A percentile compares a stretch with the other conserved stretches of the same genome.
phyloP scores from a whole-genome alignment of 92 coral and sea anemone species.

The Zoanthus gigantus region DNA sequence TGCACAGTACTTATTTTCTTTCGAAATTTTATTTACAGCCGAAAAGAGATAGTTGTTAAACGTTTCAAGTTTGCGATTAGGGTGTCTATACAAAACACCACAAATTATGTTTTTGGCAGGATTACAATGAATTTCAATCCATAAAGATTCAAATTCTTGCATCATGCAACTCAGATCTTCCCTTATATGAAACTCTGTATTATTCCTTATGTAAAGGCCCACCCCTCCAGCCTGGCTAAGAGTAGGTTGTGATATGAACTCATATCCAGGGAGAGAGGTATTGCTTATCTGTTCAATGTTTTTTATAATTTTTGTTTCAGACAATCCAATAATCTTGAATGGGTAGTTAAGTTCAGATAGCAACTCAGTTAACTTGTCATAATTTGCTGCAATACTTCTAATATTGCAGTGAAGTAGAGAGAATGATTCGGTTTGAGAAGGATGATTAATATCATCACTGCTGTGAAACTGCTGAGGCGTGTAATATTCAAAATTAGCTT shows the following conservation, averaged over 20 bases:
- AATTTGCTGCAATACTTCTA: slow-evolving; percentile 20
- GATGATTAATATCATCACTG: slow-evolving; percentile 29
- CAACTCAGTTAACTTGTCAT: slow-evolving; percentile 45
- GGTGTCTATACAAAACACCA: no score
- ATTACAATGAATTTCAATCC: no score
- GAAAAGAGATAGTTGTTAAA: no score
- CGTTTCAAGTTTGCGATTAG: no score
- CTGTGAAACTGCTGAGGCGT: slow-evolving; percentile 39
- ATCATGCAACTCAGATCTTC: slow-evolving; percentile 7
- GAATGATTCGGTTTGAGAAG: slow-evolving; percentile 38
- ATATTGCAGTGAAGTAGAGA: slow-evolving; percentile 57
- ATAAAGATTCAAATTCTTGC: no score
- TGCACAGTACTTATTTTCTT: no score
- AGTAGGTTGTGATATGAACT: slow-evolving; percentile 48
- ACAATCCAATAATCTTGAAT: slow-evolving; percentile 53
- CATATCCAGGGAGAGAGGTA: slow-evolving; percentile 53
- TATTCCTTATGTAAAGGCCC: slow-evolving; percentile 32
- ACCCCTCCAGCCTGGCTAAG: slow-evolving; percentile 48
- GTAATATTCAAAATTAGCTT: slow-evolving; percentile 53
- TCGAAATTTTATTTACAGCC: no score
- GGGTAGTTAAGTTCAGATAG: slow-evolving; percentile 38
- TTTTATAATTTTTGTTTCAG: slow-evolving; percentile 51
- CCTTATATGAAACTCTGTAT: slow-evolving; percentile 15
- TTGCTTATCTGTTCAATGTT: slow-evolving; percentile 36
- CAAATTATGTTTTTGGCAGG: no score